A percentile compares a stretch with the other conserved stretches of the same genome.
These are phyloP conservation scores for Leucophenga montana DNA, from an alignment of 2,888 invertebrate species.

Conservation along the genomic window DNA sequence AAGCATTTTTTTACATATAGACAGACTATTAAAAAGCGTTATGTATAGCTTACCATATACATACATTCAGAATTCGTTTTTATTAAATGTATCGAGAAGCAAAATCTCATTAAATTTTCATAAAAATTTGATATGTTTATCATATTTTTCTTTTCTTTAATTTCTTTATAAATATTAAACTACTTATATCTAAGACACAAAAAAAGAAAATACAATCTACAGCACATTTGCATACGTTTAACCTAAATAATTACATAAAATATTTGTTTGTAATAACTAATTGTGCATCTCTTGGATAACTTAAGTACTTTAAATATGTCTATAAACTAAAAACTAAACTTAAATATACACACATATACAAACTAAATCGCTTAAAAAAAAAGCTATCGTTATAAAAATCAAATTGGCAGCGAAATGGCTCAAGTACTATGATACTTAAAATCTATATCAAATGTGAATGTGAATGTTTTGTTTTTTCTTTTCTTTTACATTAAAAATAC, in stretches of 20 bases:
- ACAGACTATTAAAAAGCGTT: no score
- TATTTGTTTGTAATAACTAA: constrained; percentile 24
- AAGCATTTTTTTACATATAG: no score
- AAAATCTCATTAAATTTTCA: no score
- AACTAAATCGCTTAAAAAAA: neutral
- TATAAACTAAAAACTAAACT: constrained; percentile 1
- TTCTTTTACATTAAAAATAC: neutral
- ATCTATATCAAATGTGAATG: constrained; percentile 13
- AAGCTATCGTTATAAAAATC: no score
- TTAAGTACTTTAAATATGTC: constrained; percentile 43
- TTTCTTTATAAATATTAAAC: constrained; percentile 26
- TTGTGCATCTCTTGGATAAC: constrained; percentile 41
- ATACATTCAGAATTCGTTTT: no score
- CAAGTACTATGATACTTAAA: neutral
- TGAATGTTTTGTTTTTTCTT: neutral
- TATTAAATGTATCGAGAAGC: no score
- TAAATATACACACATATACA: neutral
- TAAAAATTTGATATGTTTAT: neutral
- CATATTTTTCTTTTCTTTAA: constrained; percentile 8
- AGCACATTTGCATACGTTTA: constrained; percentile 5
- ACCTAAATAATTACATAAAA: constrained; percentile 21
- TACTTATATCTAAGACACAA: no score
- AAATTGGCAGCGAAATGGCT: constrained; percentile 36
- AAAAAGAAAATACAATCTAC: no score
- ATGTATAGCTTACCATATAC: no score